Base-by-base conservation (phyloP, 2,888 invertebrate genomes). In the Drosophila anomalipes region DNA sequence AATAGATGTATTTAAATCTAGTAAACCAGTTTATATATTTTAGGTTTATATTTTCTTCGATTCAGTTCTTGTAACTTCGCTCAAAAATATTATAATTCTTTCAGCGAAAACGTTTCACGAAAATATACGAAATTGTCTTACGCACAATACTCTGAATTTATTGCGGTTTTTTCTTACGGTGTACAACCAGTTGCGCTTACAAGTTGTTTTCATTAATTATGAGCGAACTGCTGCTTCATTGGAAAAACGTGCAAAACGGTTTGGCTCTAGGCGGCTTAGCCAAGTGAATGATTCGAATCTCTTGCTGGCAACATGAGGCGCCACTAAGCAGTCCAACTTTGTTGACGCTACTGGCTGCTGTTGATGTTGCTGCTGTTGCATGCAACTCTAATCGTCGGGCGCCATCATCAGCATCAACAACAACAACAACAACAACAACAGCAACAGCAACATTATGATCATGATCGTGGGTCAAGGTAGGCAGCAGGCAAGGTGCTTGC, bases 161-260 rank as follows among this genome's bases (percentile, higher is more conserved):
- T 19, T 19, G 6, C 2, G 2, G 6, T 22, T 10, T 12, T 56
- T 56, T 56, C 28, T 56, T 7, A 0, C 37, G 19, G 56, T 57
- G 56, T 39, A 58, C 33, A 52, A 71, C 75, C 51, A 77, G 74
- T 82, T 81, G 76, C 65, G 78, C 51, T 70, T 70, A 81, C 74
- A 44, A 62, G 59, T 53, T 59, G 74, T 78, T 90, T 89, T 79
- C 89, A 90, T 90, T 87, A 87, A 87, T 90, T 87, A 90, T 87
- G 89, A 86, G 84, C 79, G 63, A 52, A 64, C 35, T 32, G 80
- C 85, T 62, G 78, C 80, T 90, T 87, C 87, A 82, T 87, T 87
- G 87, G 89, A 89, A 87, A 87, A 91, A 90, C 87, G 91, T 87
- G 91, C 89, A 90, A 84, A 90, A 83, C 83, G 89, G 72, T 86